phyloP scores from a whole-genome alignment of 2,797 vertebrate species.

The Clarias platycephalus region DNA sequence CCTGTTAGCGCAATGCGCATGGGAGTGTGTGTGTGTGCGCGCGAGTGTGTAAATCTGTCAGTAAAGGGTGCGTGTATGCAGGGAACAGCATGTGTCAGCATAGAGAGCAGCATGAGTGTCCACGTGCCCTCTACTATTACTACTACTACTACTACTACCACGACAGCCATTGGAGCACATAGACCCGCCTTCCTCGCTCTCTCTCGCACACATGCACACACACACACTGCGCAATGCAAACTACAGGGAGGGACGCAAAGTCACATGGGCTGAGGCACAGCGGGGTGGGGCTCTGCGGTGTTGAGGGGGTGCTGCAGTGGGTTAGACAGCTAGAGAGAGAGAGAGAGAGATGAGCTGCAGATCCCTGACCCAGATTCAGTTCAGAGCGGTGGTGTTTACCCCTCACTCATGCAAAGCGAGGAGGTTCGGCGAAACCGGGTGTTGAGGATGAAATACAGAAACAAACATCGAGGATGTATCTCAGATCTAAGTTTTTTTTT shows the following conservation, averaged over 20 bases:
- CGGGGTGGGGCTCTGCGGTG: slow-evolving; percentile 33
- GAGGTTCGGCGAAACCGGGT: background rate
- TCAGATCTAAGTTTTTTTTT: background rate
- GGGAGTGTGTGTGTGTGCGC: background rate
- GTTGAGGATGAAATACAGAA: background rate
- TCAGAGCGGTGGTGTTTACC: slow-evolving; percentile 33
- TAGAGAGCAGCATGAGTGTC: slow-evolving; percentile 39
- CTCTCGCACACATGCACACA: background rate
- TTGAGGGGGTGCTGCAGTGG: slow-evolving; percentile 30
- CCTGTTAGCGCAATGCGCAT: slow-evolving; percentile 14
- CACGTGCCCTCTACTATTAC: slow-evolving; percentile 53
- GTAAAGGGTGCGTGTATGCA: slow-evolving; percentile 35
- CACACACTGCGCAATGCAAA: slow-evolving; percentile 2
- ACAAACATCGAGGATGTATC: background rate
- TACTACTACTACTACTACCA: slow-evolving; percentile 52
- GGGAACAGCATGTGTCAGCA: slow-evolving; percentile 27
- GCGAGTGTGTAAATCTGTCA: slow-evolving; percentile 10
- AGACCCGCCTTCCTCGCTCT: slow-evolving; percentile 17
- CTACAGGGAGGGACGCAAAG: background rate
- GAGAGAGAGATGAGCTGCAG: slow-evolving; percentile 48
- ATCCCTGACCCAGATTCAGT: slow-evolving; percentile 74
- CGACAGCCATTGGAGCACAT: slow-evolving; percentile 38
- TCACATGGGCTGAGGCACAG: slow-evolving; percentile 25
- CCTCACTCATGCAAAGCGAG: background rate
- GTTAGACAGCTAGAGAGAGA: background rate